Evolutionary conservation across 2,113 vertebrate species (phyloP).

Genomic region (Paraplagusia blochii): DNA sequence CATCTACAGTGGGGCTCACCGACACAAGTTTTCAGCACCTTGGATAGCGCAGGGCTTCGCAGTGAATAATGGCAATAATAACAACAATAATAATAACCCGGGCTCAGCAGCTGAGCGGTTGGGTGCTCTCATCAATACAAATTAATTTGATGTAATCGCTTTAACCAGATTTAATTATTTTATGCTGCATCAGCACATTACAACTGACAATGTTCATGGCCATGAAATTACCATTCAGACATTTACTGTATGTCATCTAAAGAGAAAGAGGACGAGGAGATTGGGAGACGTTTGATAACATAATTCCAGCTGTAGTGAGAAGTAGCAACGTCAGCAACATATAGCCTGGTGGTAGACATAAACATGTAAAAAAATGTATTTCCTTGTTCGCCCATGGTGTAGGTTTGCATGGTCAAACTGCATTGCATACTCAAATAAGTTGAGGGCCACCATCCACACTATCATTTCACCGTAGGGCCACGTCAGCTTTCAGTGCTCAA

Average conservation of each 20-base stretch:
- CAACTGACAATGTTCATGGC: slow-evolving; percentile 41
- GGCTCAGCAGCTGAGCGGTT: slow-evolving; percentile 27
- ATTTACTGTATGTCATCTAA: slow-evolving; percentile 49
- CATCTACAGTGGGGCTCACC: slow-evolving; percentile 2
- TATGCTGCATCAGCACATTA: slow-evolving; percentile 62
- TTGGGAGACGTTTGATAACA: background rate
- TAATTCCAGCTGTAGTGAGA: no score
- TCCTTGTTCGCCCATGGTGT: no score
- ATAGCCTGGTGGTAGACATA: no score
- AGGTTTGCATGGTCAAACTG: no score
- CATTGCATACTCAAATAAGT: no score
- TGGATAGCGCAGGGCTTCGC: slow-evolving; percentile 38
- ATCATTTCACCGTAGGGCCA: no score
- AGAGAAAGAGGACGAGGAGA: slow-evolving; percentile 13
- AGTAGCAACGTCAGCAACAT: no score
- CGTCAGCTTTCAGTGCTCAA: no score
- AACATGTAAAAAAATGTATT: no score
- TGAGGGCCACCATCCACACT: no score
- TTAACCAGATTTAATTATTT: slow-evolving; percentile 63
- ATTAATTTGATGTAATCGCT: slow-evolving; percentile 63
- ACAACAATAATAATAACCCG: slow-evolving; percentile 30
- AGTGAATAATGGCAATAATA: slow-evolving; percentile 28
- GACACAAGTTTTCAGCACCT: slow-evolving; percentile 59
- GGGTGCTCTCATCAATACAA: slow-evolving; percentile 59
- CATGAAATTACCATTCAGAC: slow-evolving; percentile 60